These are phyloP conservation scores for Beris morrisii DNA, from an alignment of 2,888 invertebrate species.

Conservation along the genomic window DNA sequence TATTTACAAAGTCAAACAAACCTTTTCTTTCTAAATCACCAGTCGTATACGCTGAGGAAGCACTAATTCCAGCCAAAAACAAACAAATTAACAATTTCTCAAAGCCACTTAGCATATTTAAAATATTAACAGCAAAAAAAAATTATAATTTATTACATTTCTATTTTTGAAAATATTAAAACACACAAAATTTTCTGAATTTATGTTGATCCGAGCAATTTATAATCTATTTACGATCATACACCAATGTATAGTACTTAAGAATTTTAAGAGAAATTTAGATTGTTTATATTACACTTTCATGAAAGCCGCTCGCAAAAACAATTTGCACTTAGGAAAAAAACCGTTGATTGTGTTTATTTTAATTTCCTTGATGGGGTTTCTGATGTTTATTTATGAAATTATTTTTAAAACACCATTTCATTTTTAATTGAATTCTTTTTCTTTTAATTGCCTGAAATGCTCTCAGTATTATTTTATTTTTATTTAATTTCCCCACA, in stretches of 20 bases:
- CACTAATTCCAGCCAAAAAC: neutral
- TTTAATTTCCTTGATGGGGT: constrained; percentile 9
- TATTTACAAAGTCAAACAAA: neutral
- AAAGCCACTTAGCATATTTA: constrained; percentile 8
- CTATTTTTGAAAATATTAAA: neutral
- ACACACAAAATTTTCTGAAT: too few relatives aligned
- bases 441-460: neutral
- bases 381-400: constrained; percentile 19
- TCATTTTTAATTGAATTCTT: neutral
- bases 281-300: neutral
- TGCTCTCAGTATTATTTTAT: neutral
- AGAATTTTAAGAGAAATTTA: too few relatives aligned
- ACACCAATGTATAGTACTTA: too few relatives aligned
- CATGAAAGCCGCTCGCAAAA: neutral
- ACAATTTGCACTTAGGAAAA: neutral
- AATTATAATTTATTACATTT: constrained; percentile 5
- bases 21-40: constrained; percentile 10
- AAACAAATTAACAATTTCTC: constrained; percentile 7
- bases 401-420: constrained; percentile 27
- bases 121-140: neutral
- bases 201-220: too few relatives aligned
- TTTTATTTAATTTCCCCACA: neutral
- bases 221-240: too few relatives aligned
- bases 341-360: neutral
- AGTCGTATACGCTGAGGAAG: neutral